Conservation (phyloP, 2,113 vertebrate genomes). For the Lasiurus borealis region DNA sequence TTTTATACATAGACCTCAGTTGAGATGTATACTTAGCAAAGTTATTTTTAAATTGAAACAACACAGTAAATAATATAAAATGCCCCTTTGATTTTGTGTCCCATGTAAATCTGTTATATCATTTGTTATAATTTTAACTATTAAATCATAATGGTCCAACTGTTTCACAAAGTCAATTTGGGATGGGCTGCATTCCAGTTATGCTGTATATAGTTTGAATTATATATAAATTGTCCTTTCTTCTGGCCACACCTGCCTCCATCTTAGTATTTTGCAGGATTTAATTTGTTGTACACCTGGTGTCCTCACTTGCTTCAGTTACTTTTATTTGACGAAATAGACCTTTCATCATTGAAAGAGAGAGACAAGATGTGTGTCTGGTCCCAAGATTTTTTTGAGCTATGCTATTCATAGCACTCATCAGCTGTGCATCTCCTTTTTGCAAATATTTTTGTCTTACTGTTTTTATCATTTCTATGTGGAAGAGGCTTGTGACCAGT, state of each 20-base stretch:
- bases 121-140: slow-evolving; percentile 79
- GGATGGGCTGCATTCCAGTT: slow-evolving; percentile 89
- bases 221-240: slow-evolving; percentile 84
- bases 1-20: slow-evolving; percentile 84
- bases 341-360: slow-evolving; percentile 70
- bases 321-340: slow-evolving; percentile 70
- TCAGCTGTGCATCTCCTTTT: slow-evolving; percentile 80
- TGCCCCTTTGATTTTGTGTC: slow-evolving; percentile 77
- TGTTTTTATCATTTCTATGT: slow-evolving; percentile 58
- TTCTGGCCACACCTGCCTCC: slow-evolving; percentile 66
- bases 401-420: slow-evolving; percentile 75
- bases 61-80: slow-evolving; percentile 82
- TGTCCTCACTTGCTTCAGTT: slow-evolving; percentile 80
- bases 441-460: slow-evolving; percentile 64
- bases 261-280: slow-evolving; percentile 87
- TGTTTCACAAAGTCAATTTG: slow-evolving; percentile 86
- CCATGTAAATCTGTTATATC: slow-evolving; percentile 79
- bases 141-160: slow-evolving; percentile 83
- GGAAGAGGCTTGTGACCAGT: slow-evolving; percentile 85
- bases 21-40: slow-evolving; percentile 84
- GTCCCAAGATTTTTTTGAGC: slow-evolving; percentile 64
- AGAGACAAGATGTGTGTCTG: slow-evolving; percentile 63
- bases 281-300: slow-evolving; percentile 83
- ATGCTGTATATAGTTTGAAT: slow-evolving; percentile 88
- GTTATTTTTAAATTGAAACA: slow-evolving; percentile 85